phyloP scores from a whole-genome alignment of 92 coral and sea anemone genomes.

The Meandrina meandrites region DNA sequence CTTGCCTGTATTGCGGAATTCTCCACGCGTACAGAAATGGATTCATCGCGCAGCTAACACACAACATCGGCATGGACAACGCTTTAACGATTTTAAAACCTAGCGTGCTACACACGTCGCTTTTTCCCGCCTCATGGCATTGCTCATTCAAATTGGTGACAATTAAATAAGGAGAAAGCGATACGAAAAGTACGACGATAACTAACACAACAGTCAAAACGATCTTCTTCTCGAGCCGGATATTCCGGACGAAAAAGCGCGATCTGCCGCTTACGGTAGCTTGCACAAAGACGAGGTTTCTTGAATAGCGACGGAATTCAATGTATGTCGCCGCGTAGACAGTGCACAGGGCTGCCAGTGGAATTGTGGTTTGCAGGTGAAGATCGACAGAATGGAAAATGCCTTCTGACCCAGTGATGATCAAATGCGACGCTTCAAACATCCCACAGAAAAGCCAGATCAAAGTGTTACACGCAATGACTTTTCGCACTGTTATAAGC shows the following conservation, averaged over 20 bases:
- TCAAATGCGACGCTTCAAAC: constrained; percentile 64
- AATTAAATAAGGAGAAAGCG: constrained; percentile 63
- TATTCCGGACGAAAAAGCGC: constrained; percentile 35
- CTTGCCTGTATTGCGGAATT: constrained; percentile 59
- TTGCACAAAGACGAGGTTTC: constrained; percentile 58
- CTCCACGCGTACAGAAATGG: constrained; percentile 77
- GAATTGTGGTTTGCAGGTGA: constrained; percentile 72
- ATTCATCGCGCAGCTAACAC: constrained; percentile 59
- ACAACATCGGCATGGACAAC: constrained; percentile 52
- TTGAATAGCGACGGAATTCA: constrained; percentile 60
- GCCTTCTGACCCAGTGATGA: constrained; percentile 20
- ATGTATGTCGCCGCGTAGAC: constrained; percentile 59
- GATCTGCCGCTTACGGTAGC: constrained; percentile 9
- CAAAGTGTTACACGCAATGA: constrained; percentile 23
- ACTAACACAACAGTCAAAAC: constrained; percentile 50
- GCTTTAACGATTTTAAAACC: constrained; percentile 19
- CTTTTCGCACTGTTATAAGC: constrained; percentile 55
- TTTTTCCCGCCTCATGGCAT: constrained; percentile 28
- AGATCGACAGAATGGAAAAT: constrained; percentile 55
- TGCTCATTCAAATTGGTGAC: constrained; percentile 34
- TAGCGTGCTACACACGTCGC: constrained; percentile 1
- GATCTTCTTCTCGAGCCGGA: constrained; percentile 58
- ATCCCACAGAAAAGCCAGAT: constrained; percentile 51
- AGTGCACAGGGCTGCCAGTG: constrained; percentile 36
- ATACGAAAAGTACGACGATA: constrained; percentile 55